phyloP scores from a whole-genome alignment of 2,888 invertebrate genomes.

The Cremastinae sp. region DNA sequence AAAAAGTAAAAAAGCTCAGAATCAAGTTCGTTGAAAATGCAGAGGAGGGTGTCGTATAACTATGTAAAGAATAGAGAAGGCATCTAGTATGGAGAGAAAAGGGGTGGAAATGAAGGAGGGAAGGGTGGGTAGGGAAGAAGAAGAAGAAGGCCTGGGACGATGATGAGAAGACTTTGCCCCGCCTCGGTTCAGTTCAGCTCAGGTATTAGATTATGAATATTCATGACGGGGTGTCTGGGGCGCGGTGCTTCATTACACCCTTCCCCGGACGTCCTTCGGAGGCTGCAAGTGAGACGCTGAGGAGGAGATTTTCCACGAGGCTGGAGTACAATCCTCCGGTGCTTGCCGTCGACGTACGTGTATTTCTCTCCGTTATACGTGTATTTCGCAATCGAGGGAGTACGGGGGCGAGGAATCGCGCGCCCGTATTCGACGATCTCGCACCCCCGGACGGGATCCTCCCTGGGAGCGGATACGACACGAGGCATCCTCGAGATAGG shows the following conservation, averaged over 20 bases:
- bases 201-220: constrained; percentile 81
- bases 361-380: constrained; percentile 23
- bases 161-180: constrained; percentile 75
- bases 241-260: constrained; percentile 80
- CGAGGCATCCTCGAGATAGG: constrained; percentile 52
- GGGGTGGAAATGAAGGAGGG: constrained; percentile 39
- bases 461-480: constrained; percentile 54
- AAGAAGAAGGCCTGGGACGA: constrained; percentile 75
- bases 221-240: constrained; percentile 79
- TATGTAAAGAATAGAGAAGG: constrained; percentile 18
- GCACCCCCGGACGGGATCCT: constrained; percentile 61
- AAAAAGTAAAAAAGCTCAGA: no score
- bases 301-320: constrained; percentile 47
- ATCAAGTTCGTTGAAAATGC: no score
- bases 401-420: constrained; percentile 23
- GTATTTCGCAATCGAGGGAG: constrained; percentile 12
- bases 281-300: constrained; percentile 40
- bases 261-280: constrained; percentile 64
- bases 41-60: constrained; percentile 2
- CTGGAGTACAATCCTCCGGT: constrained; percentile 31
- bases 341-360: constrained; percentile 24
- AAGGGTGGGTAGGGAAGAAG: constrained; percentile 55
- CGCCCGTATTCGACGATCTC: constrained; percentile 59
- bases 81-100: constrained; percentile 14
- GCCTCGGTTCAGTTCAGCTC: constrained; percentile 77